Conservation (phyloP, 2,797 vertebrate genomes). For the Chaunax sp. region DNA sequence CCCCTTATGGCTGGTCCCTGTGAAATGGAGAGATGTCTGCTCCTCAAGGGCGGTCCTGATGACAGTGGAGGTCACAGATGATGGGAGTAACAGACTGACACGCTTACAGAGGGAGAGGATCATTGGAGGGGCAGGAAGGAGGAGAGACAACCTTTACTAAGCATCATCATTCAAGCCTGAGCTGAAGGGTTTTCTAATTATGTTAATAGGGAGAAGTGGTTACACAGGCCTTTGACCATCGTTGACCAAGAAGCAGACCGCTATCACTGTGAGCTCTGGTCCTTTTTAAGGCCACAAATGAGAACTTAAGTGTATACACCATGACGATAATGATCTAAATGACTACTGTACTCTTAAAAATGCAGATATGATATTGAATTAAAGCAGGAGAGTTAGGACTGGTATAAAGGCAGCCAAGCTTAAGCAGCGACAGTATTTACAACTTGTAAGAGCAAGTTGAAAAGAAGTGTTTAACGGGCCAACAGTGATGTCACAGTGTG, state of each 20-base stretch:
- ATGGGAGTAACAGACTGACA: slow-evolving; percentile 69
- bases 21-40: slow-evolving; percentile 81
- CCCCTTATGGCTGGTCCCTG: slow-evolving; percentile 77
- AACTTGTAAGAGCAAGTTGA: no score
- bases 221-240: slow-evolving; percentile 46
- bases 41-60: slow-evolving; percentile 76
- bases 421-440: background rate
- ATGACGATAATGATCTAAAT: slow-evolving; percentile 18
- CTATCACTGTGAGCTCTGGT: slow-evolving; percentile 28
- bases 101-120: slow-evolving; percentile 41
- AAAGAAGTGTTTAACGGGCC: no score
- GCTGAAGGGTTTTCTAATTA: slow-evolving; percentile 70
- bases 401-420: background rate
- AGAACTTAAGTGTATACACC: slow-evolving; percentile 25
- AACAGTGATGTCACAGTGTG: background rate
- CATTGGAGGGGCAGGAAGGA: slow-evolving; percentile 33
- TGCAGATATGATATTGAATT: background rate
- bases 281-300: slow-evolving; percentile 31
- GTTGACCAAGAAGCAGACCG: slow-evolving; percentile 43
- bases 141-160: slow-evolving; percentile 43
- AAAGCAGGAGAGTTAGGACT: background rate
- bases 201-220: slow-evolving; percentile 63
- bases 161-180: slow-evolving; percentile 47
- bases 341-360: slow-evolving; percentile 10
- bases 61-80: slow-evolving; percentile 78